phyloP scores from a whole-genome alignment of 2,113 vertebrate species.

The Setophaga petechia region DNA sequence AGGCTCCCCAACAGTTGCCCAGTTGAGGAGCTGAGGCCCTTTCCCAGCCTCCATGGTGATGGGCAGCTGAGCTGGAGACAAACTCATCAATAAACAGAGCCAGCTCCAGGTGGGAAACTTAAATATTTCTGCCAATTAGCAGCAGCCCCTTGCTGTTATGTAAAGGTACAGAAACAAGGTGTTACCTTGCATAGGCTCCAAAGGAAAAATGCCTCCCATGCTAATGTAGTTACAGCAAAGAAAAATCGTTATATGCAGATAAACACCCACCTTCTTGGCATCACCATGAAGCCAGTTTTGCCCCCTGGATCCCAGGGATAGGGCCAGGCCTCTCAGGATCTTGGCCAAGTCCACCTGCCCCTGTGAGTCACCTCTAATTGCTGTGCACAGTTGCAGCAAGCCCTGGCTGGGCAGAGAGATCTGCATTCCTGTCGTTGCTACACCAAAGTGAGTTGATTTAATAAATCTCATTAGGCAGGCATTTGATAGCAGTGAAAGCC shows the following conservation, averaged over 20 bases:
- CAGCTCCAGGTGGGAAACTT: background rate
- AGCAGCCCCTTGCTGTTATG: background rate
- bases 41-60: background rate
- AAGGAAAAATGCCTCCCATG: background rate
- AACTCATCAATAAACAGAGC: background rate
- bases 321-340: background rate
- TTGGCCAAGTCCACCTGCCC: background rate
- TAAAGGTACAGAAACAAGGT: background rate
- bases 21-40: accelerated
- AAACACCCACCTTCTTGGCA: background rate
- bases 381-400: background rate
- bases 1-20: background rate
- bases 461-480: background rate
- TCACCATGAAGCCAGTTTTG: background rate
- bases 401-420: background rate
- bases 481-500: background rate
- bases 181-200: background rate
- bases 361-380: background rate
- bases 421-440: background rate
- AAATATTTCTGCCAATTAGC: background rate
- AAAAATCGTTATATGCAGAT: background rate
- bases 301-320: background rate
- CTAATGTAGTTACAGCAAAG: background rate
- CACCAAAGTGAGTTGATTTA: background rate
- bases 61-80: background rate